These are phyloP conservation scores for Drosophila kokeensis DNA, from an alignment of 2,888 invertebrate genomes.

Conservation along the genomic window DNA sequence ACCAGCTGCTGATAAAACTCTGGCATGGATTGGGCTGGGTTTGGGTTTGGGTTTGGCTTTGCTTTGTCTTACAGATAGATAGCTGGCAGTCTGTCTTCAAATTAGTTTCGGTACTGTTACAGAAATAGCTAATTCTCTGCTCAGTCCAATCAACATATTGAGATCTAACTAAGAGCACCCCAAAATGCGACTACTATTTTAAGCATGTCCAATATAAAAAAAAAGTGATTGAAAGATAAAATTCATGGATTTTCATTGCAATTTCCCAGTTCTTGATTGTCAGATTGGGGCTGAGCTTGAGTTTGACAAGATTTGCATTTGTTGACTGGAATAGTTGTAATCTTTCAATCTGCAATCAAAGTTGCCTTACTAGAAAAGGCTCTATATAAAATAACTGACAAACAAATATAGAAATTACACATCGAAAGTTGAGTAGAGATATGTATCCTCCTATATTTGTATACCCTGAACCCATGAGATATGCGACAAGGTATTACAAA, in stretches of 20 bases:
- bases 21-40: background rate
- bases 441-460: no score
- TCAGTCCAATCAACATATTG: slow-evolving; percentile 22
- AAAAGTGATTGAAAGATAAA: slow-evolving; percentile 2
- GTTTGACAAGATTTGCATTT: background rate
- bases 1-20: slow-evolving; percentile 30
- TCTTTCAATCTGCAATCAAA: background rate
- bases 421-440: background rate
- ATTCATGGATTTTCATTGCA: background rate
- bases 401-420: background rate
- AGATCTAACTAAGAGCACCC: slow-evolving; percentile 30
- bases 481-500: no score
- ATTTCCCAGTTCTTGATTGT: background rate
- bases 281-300: background rate
- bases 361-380: background rate
- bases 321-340: background rate
- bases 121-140: slow-evolving; percentile 32
- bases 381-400: background rate
- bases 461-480: no score
- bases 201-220: slow-evolving; percentile 16
- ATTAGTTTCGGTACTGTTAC: slow-evolving; percentile 49
- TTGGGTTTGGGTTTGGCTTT: background rate
- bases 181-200: background rate
- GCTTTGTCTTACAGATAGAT: slow-evolving; percentile 5
- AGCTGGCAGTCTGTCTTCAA: slow-evolving; percentile 27